Percentiles rank a stretch among this genome's conserved stretches.
phyloP scores from a whole-genome alignment of 1,140 invertebrate genomes.

The Hestina assimilis region DNA sequence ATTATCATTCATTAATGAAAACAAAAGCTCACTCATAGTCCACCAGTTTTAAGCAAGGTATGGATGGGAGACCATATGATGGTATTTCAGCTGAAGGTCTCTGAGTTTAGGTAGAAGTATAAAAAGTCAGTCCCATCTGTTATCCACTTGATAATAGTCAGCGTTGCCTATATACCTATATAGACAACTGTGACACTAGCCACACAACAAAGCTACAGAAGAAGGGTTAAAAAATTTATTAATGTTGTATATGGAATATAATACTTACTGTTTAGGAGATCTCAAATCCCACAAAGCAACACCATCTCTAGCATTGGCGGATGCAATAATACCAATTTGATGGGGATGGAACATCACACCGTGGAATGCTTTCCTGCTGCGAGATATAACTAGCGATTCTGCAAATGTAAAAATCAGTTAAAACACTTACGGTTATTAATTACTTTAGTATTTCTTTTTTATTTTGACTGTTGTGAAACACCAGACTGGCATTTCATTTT shows the following conservation, averaged over 20 bases:
- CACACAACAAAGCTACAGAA: not conserved
- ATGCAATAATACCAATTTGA: conserved; percentile 89
- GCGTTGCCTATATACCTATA: too few species aligned
- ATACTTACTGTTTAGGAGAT: conserved; percentile 87
- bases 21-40: too few species aligned
- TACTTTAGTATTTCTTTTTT: not conserved
- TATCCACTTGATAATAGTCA: too few species aligned
- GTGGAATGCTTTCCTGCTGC: conserved; percentile 85
- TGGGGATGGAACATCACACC: conserved; percentile 94
- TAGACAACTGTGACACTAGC: too few species aligned
- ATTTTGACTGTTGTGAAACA: too few species aligned
- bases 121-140: too few species aligned
- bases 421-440: not conserved
- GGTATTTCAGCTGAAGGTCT: too few species aligned
- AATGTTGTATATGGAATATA: not conserved
- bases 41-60: too few species aligned
- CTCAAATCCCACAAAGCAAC: conserved; percentile 93
- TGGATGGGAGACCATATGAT: too few species aligned
- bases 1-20: too few species aligned
- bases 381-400: conserved; percentile 72
- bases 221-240: not conserved
- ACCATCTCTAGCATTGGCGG: conserved; percentile 93
- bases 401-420: conserved; percentile 24
- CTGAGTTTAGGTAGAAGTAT: too few species aligned
- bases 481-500: too few species aligned